A percentile compares a stretch with the other conserved stretches of the same genome.
These are phyloP conservation scores for Drosophila jambulina DNA, from an alignment of 1,140 invertebrate species.

Conservation along the genomic window DNA sequence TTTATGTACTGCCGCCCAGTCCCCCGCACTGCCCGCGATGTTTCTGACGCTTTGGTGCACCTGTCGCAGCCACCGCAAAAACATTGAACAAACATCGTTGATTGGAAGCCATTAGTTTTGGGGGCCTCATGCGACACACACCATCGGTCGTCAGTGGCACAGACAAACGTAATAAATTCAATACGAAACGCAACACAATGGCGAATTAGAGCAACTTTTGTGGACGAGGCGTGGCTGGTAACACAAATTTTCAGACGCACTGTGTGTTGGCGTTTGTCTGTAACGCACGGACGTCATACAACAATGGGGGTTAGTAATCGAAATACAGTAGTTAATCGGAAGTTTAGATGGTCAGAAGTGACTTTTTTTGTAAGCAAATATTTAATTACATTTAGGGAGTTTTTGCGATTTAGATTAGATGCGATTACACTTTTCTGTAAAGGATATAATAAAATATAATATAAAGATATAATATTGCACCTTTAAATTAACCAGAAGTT, in stretches of 20 bases:
- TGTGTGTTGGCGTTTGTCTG: conserved; percentile 33
- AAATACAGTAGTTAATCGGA: conserved; percentile 15
- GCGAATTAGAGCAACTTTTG: conserved; percentile 69
- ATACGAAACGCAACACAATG: conserved; percentile 58
- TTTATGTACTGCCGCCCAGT: conserved; percentile 25
- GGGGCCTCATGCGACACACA: conserved; percentile 12
- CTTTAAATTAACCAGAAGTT: neutral
- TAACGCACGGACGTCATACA: conserved; percentile 39
- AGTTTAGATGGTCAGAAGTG: neutral
- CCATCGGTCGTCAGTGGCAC: neutral
- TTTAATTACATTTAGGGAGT: neutral
- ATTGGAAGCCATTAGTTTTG: conserved; percentile 64
- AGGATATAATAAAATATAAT: too few relatives aligned
- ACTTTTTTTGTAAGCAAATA: neutral
- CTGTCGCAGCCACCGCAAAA: conserved; percentile 48
- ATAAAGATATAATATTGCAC: neutral
- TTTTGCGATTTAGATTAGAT: too few relatives aligned
- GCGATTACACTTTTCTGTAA: too few relatives aligned
- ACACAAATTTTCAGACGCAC: conserved; percentile 18
- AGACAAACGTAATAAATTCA: conserved; percentile 52
- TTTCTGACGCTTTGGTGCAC: conserved; percentile 45
- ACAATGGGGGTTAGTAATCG: conserved; percentile 8
- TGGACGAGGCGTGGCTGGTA: conserved; percentile 32
- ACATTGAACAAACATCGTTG: conserved; percentile 60
- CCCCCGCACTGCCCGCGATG: conserved; percentile 10